Percentiles rank a stretch among this genome's conserved stretches.
These are phyloP conservation scores for Cephalophus harveyi DNA, from an alignment of 2,113 vertebrate species.

Conservation along the genomic window DNA sequence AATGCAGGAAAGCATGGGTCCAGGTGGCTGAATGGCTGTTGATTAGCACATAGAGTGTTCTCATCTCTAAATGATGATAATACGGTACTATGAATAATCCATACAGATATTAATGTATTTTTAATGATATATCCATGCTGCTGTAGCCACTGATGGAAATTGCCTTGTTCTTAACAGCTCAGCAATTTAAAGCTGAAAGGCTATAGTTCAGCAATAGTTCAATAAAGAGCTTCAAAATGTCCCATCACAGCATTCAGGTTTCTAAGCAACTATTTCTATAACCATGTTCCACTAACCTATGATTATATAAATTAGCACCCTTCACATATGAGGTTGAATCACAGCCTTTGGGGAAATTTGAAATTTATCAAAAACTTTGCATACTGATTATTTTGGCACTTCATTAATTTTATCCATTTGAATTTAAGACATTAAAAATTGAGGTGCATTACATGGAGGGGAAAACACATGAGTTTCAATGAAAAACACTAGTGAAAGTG, in stretches of 20 bases:
- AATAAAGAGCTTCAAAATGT: neutral
- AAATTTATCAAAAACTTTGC: conserved; percentile 34
- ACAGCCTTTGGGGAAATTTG: conserved; percentile 22
- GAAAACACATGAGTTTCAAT: neutral
- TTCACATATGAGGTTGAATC: neutral
- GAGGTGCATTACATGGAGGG: neutral
- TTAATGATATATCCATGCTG: neutral
- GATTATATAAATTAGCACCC: conserved; percentile 59
- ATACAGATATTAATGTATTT: neutral
- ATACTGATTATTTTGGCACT: conserved; percentile 1
- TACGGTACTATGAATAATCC: neutral
- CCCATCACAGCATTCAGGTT: conserved; percentile 8
- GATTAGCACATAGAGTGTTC: neutral
- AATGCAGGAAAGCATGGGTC: neutral
- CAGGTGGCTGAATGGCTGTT: neutral
- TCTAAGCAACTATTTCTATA: conserved; percentile 59
- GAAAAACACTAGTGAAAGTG: neutral
- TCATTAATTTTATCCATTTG: neutral
- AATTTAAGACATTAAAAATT: conserved; percentile 5
- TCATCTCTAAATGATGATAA: neutral
- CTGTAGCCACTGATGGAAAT: neutral
- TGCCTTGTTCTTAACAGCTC: neutral
- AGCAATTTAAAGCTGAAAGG: conserved; percentile 24
- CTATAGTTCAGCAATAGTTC: conserved; percentile 2
- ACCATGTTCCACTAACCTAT: conserved; percentile 5